Conservation (phyloP, 2,888 invertebrate species). For the Amphipoea lucens region DNA sequence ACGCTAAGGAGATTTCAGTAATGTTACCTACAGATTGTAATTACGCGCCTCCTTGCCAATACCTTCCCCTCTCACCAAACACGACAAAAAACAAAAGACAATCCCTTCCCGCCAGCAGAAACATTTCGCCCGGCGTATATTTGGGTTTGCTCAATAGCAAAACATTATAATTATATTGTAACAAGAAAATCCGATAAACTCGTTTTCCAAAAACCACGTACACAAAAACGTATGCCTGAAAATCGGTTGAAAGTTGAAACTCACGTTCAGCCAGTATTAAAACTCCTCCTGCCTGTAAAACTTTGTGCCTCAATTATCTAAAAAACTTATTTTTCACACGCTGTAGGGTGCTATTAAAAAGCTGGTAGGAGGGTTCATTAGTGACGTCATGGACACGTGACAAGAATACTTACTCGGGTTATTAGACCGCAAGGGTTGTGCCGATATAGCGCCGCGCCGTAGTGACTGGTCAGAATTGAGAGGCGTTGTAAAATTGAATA, state of each 20-base stretch:
- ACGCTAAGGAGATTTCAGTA: too few species aligned
- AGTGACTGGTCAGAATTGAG: conserved; percentile 36
- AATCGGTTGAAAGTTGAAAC: conserved; percentile 25
- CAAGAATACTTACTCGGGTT: conserved; percentile 64
- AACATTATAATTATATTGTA: not conserved
- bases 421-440: conserved; percentile 57
- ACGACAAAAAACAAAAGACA: not conserved
- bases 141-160: not conserved
- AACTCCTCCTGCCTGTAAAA: conserved; percentile 41
- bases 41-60: not conserved
- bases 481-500: not conserved
- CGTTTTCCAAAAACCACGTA: not conserved
- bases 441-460: conserved; percentile 28
- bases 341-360: conserved; percentile 72
- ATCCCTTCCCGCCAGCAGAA: not conserved
- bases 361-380: conserved; percentile 71
- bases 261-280: conserved; percentile 41
- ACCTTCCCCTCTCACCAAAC: not conserved
- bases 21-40: too few species aligned
- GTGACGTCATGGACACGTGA: conserved; percentile 71
- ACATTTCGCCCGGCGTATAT: not conserved
- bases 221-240: conserved; percentile 7
- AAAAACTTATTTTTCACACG: conserved; percentile 67
- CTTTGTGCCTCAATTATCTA: conserved; percentile 57
- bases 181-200: conserved; percentile 14